These are phyloP conservation scores for Hirtodrosophila trivittata DNA, from an alignment of 2,888 invertebrate genomes.

Conservation along the genomic window DNA sequence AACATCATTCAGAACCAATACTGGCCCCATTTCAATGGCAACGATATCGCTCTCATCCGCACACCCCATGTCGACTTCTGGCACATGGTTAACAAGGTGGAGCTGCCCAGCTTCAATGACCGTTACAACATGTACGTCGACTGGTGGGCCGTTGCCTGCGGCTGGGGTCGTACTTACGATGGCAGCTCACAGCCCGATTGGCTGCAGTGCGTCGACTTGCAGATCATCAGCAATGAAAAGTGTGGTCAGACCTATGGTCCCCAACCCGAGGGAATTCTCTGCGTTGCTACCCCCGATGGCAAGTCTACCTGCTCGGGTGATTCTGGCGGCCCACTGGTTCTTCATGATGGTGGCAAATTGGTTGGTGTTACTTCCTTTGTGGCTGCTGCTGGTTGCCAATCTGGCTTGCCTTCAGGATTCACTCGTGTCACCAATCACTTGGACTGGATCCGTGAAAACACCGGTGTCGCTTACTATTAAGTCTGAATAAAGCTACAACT, in stretches of 20 bases:
- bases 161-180: conserved; percentile 83
- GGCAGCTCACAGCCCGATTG: conserved; percentile 55
- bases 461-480: conserved; percentile 58
- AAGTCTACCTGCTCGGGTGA: conserved; percentile 63
- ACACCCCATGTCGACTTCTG: conserved; percentile 56
- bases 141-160: conserved; percentile 74
- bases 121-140: conserved; percentile 71
- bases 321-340: conserved; percentile 69
- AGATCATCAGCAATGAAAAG: conserved; percentile 80
- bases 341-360: conserved; percentile 38
- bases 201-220: conserved; percentile 78
- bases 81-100: conserved; percentile 40
- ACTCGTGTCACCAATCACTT: conserved; percentile 55
- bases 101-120: conserved; percentile 49
- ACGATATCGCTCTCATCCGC: conserved; percentile 75
- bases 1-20: conserved; percentile 58
- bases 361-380: conserved; percentile 64
- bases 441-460: conserved; percentile 63
- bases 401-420: conserved; percentile 53
- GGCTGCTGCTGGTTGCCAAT: conserved; percentile 47
- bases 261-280: conserved; percentile 40
- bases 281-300: conserved; percentile 47
- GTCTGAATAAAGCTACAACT: neutral
- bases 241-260: conserved; percentile 81
- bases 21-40: conserved; percentile 46